These are phyloP conservation scores for Pteropus rufus DNA, from an alignment of 2,797 vertebrate species.

Conservation along the genomic window DNA sequence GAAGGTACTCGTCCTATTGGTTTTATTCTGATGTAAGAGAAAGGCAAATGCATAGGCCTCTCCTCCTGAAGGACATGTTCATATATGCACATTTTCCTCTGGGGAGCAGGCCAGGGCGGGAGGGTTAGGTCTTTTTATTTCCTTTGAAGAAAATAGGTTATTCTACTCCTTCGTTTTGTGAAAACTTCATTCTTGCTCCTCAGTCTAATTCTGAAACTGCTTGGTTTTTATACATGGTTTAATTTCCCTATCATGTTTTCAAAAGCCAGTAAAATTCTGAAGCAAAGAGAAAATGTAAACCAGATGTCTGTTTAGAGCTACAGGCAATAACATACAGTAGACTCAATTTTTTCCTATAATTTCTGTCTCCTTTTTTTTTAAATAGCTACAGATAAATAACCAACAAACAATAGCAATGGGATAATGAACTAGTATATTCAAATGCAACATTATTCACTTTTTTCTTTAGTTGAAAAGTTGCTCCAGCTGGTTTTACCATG, in stretches of 20 bases:
- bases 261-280: slow-evolving; percentile 60
- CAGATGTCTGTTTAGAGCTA: slow-evolving; percentile 57
- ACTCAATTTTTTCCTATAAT: neutral
- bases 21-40: neutral
- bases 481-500: neutral
- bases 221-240: neutral
- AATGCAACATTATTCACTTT: neutral
- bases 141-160: neutral
- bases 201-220: neutral
- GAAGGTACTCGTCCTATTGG: neutral
- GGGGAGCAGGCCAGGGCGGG: fast-evolving
- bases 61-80: fast-evolving
- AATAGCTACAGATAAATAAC: neutral
- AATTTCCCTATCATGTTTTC: slow-evolving; percentile 64
- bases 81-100: fast-evolving
- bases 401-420: neutral
- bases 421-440: neutral
- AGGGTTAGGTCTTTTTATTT: neutral
- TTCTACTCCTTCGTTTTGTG: neutral
- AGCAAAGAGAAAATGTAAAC: slow-evolving; percentile 60
- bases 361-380: neutral
- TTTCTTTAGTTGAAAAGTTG: neutral
- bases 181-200: neutral
- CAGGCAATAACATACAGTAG: neutral
- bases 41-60: fast-evolving